These are phyloP conservation scores for Arvicanthis niloticus DNA, from an alignment of 2,113 vertebrate species.

Conservation along the genomic window DNA sequence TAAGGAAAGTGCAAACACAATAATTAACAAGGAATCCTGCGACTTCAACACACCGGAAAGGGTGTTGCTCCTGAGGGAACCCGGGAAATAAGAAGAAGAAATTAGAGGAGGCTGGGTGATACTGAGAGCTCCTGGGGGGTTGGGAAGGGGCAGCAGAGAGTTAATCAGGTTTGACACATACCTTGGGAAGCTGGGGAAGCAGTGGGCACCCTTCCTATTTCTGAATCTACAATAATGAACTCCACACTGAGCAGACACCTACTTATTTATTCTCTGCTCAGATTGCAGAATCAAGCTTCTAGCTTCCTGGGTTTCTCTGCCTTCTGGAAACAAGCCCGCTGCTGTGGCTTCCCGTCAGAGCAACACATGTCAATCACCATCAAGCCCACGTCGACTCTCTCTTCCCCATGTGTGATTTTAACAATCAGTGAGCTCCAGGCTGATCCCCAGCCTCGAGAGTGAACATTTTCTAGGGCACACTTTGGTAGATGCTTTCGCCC, in stretches of 20 bases:
- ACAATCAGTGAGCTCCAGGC: constrained; percentile 50
- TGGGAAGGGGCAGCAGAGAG: neutral
- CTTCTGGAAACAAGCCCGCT: neutral
- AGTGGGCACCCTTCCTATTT: neutral
- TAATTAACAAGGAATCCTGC: constrained; percentile 79
- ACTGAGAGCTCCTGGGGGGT: constrained; percentile 46
- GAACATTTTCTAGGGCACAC: constrained; percentile 72
- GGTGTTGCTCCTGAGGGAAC: constrained; percentile 50
- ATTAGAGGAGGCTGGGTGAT: constrained; percentile 43
- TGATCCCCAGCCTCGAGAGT: neutral
- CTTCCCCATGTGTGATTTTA: constrained; percentile 56
- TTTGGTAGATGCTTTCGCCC: constrained; percentile 29
- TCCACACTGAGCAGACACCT: neutral
- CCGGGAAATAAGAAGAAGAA: constrained; percentile 61
- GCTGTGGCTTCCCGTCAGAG: neutral
- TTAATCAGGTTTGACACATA: neutral
- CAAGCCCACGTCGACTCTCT: constrained; percentile 34
- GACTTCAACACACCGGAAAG: constrained; percentile 65
- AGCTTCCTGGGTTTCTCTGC: neutral
- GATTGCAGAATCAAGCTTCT: neutral
- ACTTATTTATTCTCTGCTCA: neutral
- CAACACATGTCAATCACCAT: constrained; percentile 55
- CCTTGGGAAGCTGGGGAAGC: neutral
- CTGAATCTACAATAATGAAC: neutral
- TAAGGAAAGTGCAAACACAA: constrained; percentile 75